Base-by-base conservation (phyloP, 2,797 vertebrate species). In the Falco rusticolus region DNA sequence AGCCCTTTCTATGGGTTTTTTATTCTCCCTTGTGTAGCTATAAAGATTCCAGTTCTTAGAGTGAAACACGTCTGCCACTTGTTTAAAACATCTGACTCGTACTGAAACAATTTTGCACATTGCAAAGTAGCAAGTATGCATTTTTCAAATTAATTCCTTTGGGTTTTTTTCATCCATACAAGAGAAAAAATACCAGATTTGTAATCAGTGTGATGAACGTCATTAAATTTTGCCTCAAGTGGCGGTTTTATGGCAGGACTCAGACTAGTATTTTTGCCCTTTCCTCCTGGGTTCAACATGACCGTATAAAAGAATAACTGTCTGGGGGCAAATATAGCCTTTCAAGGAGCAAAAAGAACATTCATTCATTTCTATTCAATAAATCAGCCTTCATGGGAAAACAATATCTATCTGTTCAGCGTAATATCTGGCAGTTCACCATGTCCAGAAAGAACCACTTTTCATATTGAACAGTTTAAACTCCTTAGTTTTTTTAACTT, bases 211-310 rank as follows among this genome's bases (percentile, higher is more conserved):
- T 76, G 63, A 87, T 84, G 66, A 82, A 53, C 14, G 60, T 8
- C 9, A 53, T 76, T 94, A 84, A 48, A 26, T 91, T 88, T 86
- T 93, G 13, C 76, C 83, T 94, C 47, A 72, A 90, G 69, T 45
- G 48, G 19, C 13, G 20, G 29, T 77, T 95, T 88, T 64, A 81
- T 48, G 51, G 48, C 28, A 79, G 34, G 26, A 88, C 79, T 90
- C 74, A 84, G 47, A 45, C 21, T 75, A 50, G n/a, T 31, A 60
- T 3, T 90, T 74, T 93, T 45, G 10, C 11, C 70, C 17, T 89
- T 96, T 93, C 15, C 20, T 91, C 1, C 2, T 41, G 39, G 81
- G 29, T 86, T 93, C 56, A 84, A 39, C 39, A 53, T 37, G 26
- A 33, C 16, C 9, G 22, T 56, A 33, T 31, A 51, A 84, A 84